Conservation (phyloP, 2,113 vertebrate species). For the Axis porcinus region DNA sequence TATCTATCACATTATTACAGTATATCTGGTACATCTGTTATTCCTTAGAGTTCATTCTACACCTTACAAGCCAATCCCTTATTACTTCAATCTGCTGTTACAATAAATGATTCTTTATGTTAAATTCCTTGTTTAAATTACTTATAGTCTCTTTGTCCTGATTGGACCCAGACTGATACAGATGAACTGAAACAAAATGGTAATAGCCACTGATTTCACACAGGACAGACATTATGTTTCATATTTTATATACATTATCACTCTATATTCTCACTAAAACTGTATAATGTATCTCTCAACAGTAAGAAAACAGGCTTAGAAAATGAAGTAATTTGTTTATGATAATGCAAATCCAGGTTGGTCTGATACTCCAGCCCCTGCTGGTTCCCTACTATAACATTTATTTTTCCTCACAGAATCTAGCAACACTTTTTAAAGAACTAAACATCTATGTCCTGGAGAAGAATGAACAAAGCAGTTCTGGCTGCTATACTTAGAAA, state of each 20-base stretch:
- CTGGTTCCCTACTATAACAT: neutral
- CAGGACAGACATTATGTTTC: neutral
- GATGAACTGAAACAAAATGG: neutral
- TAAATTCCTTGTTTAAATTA: neutral
- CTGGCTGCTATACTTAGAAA: neutral
- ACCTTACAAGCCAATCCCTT: neutral
- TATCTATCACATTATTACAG: neutral
- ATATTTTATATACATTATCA: neutral
- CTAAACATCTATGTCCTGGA: neutral
- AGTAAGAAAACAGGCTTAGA: slow-evolving; percentile 18
- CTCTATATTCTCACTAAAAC: neutral
- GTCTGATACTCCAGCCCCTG: neutral
- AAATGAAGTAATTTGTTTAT: neutral
- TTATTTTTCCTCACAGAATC: slow-evolving; percentile 38
- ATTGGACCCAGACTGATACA: neutral
- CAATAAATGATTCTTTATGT: neutral
- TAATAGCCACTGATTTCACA: neutral
- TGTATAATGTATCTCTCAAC: neutral
- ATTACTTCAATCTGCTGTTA: neutral
- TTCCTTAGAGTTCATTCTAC: neutral
- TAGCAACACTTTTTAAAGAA: neutral
- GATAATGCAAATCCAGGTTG: neutral
- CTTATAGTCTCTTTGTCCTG: neutral
- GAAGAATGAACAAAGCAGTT: neutral
- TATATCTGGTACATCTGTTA: neutral